Base-by-base conservation (phyloP, 2,888 invertebrate species). In the Netelia fuscicornis region DNA sequence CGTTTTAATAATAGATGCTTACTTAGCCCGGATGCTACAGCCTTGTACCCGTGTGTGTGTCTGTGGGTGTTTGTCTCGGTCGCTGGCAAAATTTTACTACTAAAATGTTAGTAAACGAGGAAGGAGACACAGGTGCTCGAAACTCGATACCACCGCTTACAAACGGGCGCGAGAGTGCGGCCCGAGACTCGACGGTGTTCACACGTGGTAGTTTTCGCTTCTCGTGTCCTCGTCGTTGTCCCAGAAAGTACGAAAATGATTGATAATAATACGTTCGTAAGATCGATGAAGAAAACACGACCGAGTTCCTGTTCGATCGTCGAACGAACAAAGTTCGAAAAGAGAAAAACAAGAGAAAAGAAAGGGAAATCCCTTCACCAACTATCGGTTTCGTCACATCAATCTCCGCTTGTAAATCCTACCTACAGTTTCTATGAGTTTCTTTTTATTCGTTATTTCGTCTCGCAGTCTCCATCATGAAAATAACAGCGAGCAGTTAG, bases 1-100 rank as follows among this genome's bases (percentile, higher is more conserved):
- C 68, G 78, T 81, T 78, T 84, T 78, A 84, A 84, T 84, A 84
- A 84, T 84, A 84, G 81, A 78, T 52, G 75, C 75, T 80, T 78
- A 62, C 62, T 81, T 78, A 68, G 81, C 74, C 68, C 52, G 48
- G 52, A n/a, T 62, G 30, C 17, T 25, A 60, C 11, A 8, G n/a
- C 23, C 20, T 58, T 5, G 17, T n/a, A 11, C 17, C 30, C 44
- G 25, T 2, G 54, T 17, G 13, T 54, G 6, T n/a, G 37, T 23
- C 48, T 54, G 20, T 62, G 64, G 25, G 70, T 80, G 65, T 62
- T 62, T 76, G 54, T 76, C 68, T 62, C 68, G 78, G 48, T 67
- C 20, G 74, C 78, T 81, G 70, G 74, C 70, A 52, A 70, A 81
- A 84, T 74, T 74, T 84, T 78, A 37, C 67, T 44, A n/a, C 70